Conservation (phyloP, 2,797 vertebrate species). For the Lepidocolaptes lacrymiger region DNA sequence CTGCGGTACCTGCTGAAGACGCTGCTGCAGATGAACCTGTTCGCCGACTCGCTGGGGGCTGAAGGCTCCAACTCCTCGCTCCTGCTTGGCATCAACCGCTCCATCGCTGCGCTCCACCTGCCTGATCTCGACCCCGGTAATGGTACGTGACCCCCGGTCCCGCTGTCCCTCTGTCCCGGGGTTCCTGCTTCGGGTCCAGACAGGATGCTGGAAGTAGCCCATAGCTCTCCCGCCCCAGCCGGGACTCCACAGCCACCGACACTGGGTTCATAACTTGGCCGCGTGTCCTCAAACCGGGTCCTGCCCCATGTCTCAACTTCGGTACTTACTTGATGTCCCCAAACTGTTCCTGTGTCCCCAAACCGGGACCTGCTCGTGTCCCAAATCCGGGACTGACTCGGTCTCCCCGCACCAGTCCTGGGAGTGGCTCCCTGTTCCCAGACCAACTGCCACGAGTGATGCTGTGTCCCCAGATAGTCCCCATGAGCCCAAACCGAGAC, state of each 20-base stretch:
- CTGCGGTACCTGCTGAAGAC: slow-evolving; percentile 96
- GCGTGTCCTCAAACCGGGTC: not conserved
- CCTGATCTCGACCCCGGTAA: slow-evolving; percentile 81
- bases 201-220: not conserved
- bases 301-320: not conserved
- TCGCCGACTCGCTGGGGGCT: slow-evolving; percentile 86
- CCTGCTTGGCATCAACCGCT: slow-evolving; percentile 82
- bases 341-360: not conserved
- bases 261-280: not conserved
- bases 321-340: not conserved
- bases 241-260: not conserved
- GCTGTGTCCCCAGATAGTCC: too few relatives aligned
- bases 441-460: not conserved
- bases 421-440: not conserved
- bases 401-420: not conserved
- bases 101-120: slow-evolving; percentile 80
- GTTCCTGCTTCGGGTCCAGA: not conserved
- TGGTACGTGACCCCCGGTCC: slow-evolving; percentile 77
- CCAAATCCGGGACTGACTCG: not conserved
- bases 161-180: not conserved
- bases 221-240: not conserved
- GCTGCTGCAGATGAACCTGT: slow-evolving; percentile 96
- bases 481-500: not conserved
- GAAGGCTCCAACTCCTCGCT: slow-evolving; percentile 82
- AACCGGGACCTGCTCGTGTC: not conserved